These are phyloP conservation scores for Asbolus verrucosus DNA, from an alignment of 1,140 invertebrate genomes.

Conservation along the genomic window DNA sequence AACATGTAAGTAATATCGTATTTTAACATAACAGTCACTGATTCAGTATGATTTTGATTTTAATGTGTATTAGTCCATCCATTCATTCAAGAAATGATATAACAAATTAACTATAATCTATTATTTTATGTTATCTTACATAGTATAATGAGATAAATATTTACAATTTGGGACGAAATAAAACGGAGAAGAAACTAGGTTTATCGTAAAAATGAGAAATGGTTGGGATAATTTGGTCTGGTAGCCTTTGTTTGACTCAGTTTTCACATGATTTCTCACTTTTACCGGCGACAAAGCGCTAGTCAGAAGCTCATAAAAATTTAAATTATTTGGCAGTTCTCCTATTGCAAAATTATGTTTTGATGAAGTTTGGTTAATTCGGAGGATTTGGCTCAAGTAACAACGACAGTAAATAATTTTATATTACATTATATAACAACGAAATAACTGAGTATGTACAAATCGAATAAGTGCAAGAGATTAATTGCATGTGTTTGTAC, in stretches of 20 bases:
- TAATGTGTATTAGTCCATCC: constrained; percentile 21
- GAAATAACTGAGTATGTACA: constrained; percentile 42
- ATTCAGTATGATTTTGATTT: constrained; percentile 34
- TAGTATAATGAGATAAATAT: constrained; percentile 41
- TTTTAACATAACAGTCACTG: constrained; percentile 17
- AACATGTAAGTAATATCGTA: constrained; percentile 22
- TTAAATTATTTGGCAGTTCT: constrained; percentile 32
- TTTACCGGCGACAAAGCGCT: constrained; percentile 14
- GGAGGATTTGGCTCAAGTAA: constrained; percentile 31
- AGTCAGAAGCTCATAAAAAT: constrained; percentile 19
- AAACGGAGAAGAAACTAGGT: constrained; percentile 1
- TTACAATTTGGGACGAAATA: constrained; percentile 30
- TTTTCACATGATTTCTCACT: constrained; percentile 14
- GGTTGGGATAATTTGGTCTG: constrained; percentile 12
- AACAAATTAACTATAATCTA: constrained; percentile 39
- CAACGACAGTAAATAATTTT: constrained; percentile 40
- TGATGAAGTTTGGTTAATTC: constrained; percentile 31
- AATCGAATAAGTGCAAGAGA: constrained; percentile 37
- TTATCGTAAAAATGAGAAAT: constrained; percentile 15
- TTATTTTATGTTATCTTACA: constrained; percentile 37
- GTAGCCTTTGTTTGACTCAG: neutral
- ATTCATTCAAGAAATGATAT: constrained; percentile 34
- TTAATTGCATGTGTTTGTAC: constrained; percentile 39
- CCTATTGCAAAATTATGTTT: constrained; percentile 13
- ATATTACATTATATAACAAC: constrained; percentile 38